Evolutionary conservation across 2,113 vertebrate species (phyloP).

Genomic region (Grammomys surdaster): DNA sequence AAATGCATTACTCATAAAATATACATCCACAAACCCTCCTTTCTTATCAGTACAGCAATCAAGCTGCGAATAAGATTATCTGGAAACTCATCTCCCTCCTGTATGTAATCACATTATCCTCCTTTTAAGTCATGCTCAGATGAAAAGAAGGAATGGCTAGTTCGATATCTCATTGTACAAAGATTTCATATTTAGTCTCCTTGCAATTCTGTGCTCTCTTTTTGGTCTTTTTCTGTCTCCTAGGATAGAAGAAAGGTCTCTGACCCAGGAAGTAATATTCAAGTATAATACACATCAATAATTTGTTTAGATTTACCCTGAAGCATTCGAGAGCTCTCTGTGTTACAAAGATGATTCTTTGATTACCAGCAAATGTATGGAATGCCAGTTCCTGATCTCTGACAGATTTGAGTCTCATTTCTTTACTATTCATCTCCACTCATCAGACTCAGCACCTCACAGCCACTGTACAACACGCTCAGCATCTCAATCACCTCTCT

Average conservation of each 20-base stretch:
- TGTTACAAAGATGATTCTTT: conserved; percentile 79
- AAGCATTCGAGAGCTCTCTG: conserved; percentile 75
- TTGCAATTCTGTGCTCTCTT: conserved; percentile 79
- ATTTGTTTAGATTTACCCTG: conserved; percentile 78
- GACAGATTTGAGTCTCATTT: conserved; percentile 77
- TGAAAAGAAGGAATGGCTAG: conserved; percentile 82
- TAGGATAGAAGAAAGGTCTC: conserved; percentile 74
- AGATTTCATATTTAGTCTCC: conserved; percentile 82
- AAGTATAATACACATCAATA: conserved; percentile 81
- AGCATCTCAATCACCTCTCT: conserved; percentile 39
- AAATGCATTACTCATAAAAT: conserved; percentile 86
- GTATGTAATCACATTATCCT: conserved; percentile 82
- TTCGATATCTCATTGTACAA: conserved; percentile 82
- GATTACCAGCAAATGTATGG: conserved; percentile 82
- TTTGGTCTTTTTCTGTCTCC: conserved; percentile 84
- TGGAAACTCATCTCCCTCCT: conserved; percentile 80
- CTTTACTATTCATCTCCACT: conserved; percentile 80
- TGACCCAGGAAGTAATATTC: conserved; percentile 82
- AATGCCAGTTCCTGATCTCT: conserved; percentile 76
- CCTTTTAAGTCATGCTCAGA: conserved; percentile 83
- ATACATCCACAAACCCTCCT: conserved; percentile 78
- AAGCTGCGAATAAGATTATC: conserved; percentile 81
- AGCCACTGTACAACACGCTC: conserved; percentile 64
- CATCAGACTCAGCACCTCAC: conserved; percentile 78
- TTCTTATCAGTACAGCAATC: conserved; percentile 84